Base-by-base conservation (phyloP, 2,113 vertebrate species). In the Sceloporus undulatus region DNA sequence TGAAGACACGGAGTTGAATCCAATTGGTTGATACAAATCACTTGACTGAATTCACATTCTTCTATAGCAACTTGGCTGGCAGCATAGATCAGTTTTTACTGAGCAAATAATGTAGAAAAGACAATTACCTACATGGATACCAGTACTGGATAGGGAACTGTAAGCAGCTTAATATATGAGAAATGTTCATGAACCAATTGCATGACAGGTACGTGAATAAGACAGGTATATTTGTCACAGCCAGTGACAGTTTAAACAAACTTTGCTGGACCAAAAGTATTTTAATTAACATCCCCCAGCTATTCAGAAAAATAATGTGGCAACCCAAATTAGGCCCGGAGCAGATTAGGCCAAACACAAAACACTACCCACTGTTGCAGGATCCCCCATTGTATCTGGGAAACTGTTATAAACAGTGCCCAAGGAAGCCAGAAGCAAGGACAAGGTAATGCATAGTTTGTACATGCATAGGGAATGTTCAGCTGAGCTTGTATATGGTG, bases 11-110 rank as follows among this genome's bases (percentile, higher is more conserved):
- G 18, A 2, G 25, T 66, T 59, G 14, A 29, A 42, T 25, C 42
- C 40, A 79, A 18, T 18, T n/a, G 59, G 40, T 82, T 82, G 82
- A 81, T 19, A 75, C 48, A 86, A 79, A 71, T 79, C 76, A 34
- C 21, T 54, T 56, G 65, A 14, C 21, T 59, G 48, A 73, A 84
- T 84, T 54, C 29, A 74, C 29, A 73, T 25, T 65, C 38, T 48
- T 4, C 54, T 27, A 42, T 42, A 87, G 52, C 71, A 82, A n/a
- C 18, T 29, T 29, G 59, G 9, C 38, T 7, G 23, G 38, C 18
- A 23, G 16, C 5, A 56, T 84, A 16, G 1, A 73, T 83, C 40
- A n/a, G 56, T 85, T 74, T 74, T 38, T 74, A 85, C 11, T 52
- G 54, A 85, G 21, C 73, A 76, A 14, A 3, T 34, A 76, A 5